A percentile compares a stretch with the other conserved stretches of the same genome.
phyloP scores from a whole-genome alignment of 2,797 vertebrate genomes.

The Semaprochilodus insignis region DNA sequence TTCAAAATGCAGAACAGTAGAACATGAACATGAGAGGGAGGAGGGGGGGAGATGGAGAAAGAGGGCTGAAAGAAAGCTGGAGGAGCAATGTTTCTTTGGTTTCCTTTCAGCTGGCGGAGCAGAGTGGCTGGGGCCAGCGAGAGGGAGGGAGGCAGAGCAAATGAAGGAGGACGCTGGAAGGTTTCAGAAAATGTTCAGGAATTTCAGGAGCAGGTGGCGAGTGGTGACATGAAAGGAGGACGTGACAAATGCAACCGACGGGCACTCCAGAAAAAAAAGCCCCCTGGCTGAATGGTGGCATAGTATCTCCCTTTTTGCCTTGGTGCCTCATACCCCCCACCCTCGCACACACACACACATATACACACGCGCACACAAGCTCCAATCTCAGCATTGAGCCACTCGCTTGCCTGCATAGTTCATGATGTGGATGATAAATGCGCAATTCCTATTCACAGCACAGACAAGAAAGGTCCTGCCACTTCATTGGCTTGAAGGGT shows the following conservation, averaged over 20 bases:
- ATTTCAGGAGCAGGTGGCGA: conserved; percentile 84
- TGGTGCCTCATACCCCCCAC: conserved; percentile 57
- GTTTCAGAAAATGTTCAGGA: conserved; percentile 80
- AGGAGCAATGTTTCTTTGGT: conserved; percentile 64
- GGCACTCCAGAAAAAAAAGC: conserved; percentile 66
- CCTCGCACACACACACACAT: conserved; percentile 35
- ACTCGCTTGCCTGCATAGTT: conserved; percentile 51
- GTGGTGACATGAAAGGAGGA: conserved; percentile 81
- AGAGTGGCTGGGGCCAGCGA: conserved; percentile 63
- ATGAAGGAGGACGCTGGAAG: conserved; percentile 61
- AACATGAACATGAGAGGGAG: conserved; percentile 45
- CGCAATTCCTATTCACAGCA: conserved; percentile 61
- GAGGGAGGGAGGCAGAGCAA: conserved; percentile 58
- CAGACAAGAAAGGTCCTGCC: conserved; percentile 54
- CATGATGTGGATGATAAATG: conserved; percentile 65
- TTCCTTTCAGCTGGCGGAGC: conserved; percentile 63
- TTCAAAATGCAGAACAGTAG: conserved; percentile 62
- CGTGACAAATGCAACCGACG: conserved; percentile 79
- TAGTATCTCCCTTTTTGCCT: conserved; percentile 64
- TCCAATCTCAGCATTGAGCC: conserved; percentile 58
- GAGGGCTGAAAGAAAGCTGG: conserved; percentile 56
- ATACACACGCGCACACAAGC: conserved; percentile 48
- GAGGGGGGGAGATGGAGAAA: conserved; percentile 18
- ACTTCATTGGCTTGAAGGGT: conserved; percentile 45
- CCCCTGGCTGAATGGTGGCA: conserved; percentile 69